Conservation (phyloP, 1,140 invertebrate genomes). For the Drosophila kurseongensis region DNA sequence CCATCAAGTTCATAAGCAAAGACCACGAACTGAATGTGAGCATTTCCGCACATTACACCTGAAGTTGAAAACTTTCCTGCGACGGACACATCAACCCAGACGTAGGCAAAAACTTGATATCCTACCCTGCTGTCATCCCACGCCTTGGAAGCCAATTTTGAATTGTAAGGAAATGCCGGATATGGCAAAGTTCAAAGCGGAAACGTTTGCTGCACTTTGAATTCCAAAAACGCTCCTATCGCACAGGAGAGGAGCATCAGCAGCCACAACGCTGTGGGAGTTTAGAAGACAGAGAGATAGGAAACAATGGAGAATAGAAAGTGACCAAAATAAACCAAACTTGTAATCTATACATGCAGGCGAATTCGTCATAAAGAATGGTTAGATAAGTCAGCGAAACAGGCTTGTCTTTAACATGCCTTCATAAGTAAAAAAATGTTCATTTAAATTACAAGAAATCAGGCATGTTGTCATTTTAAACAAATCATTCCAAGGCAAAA, state of each 20-base stretch:
- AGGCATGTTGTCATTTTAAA: too few relatives aligned
- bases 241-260: slow-evolving; percentile 5
- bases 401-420: slow-evolving; percentile 6
- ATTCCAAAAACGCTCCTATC: slow-evolving; percentile 40
- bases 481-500: too few relatives aligned
- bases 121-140: background rate
- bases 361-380: slow-evolving; percentile 27
- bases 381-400: slow-evolving; percentile 57
- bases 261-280: slow-evolving; percentile 10
- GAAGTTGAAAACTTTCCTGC: slow-evolving; percentile 52
- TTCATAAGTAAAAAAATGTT: slow-evolving; percentile 30
- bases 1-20: slow-evolving; percentile 54
- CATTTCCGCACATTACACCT: slow-evolving; percentile 71
- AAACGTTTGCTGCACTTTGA: slow-evolving; percentile 63
- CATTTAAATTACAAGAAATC: too few relatives aligned
- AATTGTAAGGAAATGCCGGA: slow-evolving; percentile 68
- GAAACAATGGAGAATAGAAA: background rate
- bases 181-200: slow-evolving; percentile 67
- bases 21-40: slow-evolving; percentile 47
- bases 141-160: slow-evolving; percentile 49
- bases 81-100: background rate
- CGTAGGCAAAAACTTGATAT: slow-evolving; percentile 36
- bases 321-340: slow-evolving; percentile 16
- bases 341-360: slow-evolving; percentile 50
- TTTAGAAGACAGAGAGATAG: too few relatives aligned